phyloP scores from a whole-genome alignment of 2,113 vertebrate species.

The Limnothrissa miodon region DNA sequence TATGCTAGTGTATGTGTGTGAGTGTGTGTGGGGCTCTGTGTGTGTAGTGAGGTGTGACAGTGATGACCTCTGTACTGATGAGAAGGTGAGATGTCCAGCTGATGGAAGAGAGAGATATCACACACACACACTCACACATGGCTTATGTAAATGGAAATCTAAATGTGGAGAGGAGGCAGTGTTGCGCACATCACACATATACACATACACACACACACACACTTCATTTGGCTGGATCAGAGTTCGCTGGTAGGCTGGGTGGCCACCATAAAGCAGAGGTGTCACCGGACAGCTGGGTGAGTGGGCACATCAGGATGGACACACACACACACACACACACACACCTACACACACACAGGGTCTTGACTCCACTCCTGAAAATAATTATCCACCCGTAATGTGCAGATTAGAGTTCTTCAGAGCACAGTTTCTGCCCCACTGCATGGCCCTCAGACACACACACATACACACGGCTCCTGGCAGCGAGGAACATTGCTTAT shows the following conservation, averaged over 20 bases:
- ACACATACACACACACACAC: background rate
- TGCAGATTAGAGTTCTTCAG: slow-evolving; percentile 4
- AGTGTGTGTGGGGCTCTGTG: too few relatives aligned
- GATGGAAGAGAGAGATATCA: background rate
- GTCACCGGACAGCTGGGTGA: background rate
- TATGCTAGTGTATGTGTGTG: background rate
- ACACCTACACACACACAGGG: slow-evolving; percentile 8
- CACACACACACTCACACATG: background rate
- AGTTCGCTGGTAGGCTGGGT: background rate
- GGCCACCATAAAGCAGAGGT: background rate
- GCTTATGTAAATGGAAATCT: background rate
- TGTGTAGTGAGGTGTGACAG: background rate
- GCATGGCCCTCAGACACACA: background rate
- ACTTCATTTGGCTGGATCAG: background rate
- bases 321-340: slow-evolving; percentile 5
- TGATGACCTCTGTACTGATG: background rate
- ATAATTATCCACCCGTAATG: background rate
- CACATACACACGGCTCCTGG: background rate
- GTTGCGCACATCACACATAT: background rate
- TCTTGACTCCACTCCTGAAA: slow-evolving; percentile 11
- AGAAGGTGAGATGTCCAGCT: slow-evolving; percentile 2
- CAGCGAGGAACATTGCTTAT: background rate
- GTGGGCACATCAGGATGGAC: background rate
- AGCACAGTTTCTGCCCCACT: background rate
- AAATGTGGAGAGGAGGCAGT: background rate